phyloP scores from a whole-genome alignment of 2,888 invertebrate species.

The Drosophila colorata region DNA sequence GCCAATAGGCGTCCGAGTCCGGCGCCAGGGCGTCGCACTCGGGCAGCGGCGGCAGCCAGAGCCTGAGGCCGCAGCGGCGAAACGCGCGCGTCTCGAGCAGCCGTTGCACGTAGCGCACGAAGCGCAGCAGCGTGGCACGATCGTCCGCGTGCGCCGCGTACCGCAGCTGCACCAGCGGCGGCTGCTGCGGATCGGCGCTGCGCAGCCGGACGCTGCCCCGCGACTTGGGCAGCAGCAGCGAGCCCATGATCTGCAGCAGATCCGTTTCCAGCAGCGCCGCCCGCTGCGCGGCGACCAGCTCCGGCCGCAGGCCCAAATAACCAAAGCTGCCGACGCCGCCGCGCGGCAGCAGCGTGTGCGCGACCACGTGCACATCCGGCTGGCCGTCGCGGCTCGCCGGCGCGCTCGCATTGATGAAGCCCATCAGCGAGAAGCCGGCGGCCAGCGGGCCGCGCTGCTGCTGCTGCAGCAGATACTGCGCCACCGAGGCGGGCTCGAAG shows the following conservation, averaged over 20 bases:
- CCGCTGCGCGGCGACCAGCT: constrained; percentile 54
- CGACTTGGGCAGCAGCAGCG: constrained; percentile 83
- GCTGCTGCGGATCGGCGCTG: constrained; percentile 85
- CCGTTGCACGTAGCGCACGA: constrained; percentile 79
- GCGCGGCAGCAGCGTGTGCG: constrained; percentile 63
- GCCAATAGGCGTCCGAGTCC: constrained; percentile 86
- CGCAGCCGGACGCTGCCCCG: constrained; percentile 86
- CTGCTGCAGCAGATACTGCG: constrained; percentile 71
- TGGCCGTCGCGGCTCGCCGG: constrained; percentile 31
- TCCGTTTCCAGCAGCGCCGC: constrained; percentile 45
- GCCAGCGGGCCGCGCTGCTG: constrained; percentile 76
- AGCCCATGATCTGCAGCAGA: constrained; percentile 71
- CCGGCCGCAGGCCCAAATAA: constrained; percentile 58
- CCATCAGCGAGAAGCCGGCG: constrained; percentile 86
- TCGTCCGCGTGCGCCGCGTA: constrained; percentile 86
- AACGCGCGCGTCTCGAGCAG: constrained; percentile 85
- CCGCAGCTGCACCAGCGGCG: constrained; percentile 87
- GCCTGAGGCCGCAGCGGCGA: constrained; percentile 77
- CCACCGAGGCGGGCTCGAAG: constrained; percentile 55
- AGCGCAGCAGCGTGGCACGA: constrained; percentile 79
- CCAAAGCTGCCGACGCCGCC: constrained; percentile 56
- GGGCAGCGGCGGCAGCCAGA: constrained; percentile 70
- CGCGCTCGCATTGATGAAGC: constrained; percentile 86
- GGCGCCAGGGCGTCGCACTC: constrained; percentile 69
- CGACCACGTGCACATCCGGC: constrained; percentile 88